Evolutionary conservation across 2,888 invertebrate species (phyloP).

Genomic region (Calameuta filiformis): DNA sequence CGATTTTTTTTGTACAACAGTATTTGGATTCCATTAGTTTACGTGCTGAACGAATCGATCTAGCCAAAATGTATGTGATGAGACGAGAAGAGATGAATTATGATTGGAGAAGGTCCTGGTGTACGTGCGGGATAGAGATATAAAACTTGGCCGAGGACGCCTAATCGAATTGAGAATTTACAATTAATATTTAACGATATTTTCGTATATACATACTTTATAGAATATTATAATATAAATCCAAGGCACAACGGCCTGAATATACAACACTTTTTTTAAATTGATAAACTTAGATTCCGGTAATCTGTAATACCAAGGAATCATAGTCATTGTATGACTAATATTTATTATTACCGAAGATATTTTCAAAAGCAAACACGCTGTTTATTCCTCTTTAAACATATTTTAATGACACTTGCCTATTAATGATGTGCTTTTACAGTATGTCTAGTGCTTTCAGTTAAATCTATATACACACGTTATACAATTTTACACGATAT

Average conservation of each 20-base stretch:
- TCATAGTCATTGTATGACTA: neutral
- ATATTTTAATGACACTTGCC: neutral
- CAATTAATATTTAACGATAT: neutral
- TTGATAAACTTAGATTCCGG: neutral
- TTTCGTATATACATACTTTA: neutral
- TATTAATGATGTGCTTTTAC: neutral
- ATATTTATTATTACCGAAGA: neutral
- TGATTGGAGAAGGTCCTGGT: neutral
- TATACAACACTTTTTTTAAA: neutral
- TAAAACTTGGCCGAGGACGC: neutral
- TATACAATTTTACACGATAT: neutral
- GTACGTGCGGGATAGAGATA: neutral
- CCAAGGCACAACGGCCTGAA: neutral
- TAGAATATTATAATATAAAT: neutral
- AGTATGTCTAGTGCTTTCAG: neutral
- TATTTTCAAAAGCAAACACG: neutral
- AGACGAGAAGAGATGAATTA: neutral
- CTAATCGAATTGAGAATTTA: neutral
- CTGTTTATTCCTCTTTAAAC: neutral
- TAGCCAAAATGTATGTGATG: neutral
- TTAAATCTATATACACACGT: neutral
- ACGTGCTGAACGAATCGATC: neutral
- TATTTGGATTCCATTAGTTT: neutral
- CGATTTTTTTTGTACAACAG: neutral
- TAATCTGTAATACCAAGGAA: neutral